phyloP scores from a whole-genome alignment of 2,113 vertebrate species.

The Nannospalax galili region DNA sequence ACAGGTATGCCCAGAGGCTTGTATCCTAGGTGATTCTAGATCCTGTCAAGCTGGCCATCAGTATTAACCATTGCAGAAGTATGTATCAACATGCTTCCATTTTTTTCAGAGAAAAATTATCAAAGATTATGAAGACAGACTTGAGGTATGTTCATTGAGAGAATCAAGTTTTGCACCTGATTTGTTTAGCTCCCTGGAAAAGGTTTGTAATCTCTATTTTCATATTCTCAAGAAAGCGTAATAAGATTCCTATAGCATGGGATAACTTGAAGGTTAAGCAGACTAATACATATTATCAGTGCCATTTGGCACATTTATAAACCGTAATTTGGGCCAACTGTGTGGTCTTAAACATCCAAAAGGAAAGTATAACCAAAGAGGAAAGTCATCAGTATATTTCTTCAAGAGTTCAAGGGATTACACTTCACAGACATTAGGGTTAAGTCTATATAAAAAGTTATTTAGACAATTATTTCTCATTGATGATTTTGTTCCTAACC shows the following conservation, averaged over 20 bases:
- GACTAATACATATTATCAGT: not conserved
- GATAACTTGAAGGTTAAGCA: constrained; percentile 6
- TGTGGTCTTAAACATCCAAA: no score
- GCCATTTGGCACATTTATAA: not conserved
- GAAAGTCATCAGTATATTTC: no score
- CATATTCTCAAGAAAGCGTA: not conserved
- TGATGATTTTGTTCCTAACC: no score
- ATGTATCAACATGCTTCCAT: not conserved
- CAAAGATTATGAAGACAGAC: not conserved
- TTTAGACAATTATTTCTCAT: no score
- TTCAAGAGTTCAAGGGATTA: no score
- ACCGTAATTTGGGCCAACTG: no score
- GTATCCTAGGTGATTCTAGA: not conserved
- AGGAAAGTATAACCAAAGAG: no score
- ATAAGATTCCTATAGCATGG: not conserved
- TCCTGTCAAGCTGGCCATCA: not conserved
- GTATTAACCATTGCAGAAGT: not conserved
- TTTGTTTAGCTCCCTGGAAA: not conserved
- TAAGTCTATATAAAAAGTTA: no score
- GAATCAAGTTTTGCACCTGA: constrained; percentile 15
- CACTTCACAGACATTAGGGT: no score
- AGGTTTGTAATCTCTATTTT: not conserved
- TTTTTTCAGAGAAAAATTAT: constrained; percentile 22
- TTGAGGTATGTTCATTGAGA: not conserved
- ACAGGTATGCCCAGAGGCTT: no score